These are phyloP conservation scores for Gonatopus flavifemur DNA, from an alignment of 1,140 invertebrate species.

Conservation along the genomic window DNA sequence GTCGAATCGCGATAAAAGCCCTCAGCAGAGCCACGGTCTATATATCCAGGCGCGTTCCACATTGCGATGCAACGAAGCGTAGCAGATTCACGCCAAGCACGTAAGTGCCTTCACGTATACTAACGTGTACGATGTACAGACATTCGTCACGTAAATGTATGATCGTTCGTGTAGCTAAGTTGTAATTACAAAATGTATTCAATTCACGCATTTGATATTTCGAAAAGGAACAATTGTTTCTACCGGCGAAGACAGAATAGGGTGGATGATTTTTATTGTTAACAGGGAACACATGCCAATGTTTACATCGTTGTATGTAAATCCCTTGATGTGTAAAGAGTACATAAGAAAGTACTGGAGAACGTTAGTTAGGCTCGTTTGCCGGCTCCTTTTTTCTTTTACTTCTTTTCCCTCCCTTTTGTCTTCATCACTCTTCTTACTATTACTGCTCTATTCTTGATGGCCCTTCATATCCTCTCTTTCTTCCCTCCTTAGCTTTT, in stretches of 20 bases:
- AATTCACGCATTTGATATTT: too few relatives aligned
- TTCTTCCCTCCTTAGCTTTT: constrained; percentile 3
- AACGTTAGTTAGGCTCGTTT: constrained; percentile 5
- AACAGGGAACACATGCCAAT: constrained; percentile 10
- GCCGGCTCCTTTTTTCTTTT: too few relatives aligned
- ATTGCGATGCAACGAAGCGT: constrained; percentile 18
- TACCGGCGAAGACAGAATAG: too few relatives aligned
- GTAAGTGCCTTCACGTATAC: constrained; percentile 17
- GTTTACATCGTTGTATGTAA: background rate
- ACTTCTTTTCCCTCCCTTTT: too few relatives aligned
- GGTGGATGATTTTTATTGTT: too few relatives aligned
- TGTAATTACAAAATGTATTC: too few relatives aligned
- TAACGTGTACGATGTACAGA: background rate
- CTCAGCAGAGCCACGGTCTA: constrained; percentile 1
- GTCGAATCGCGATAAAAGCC: constrained; percentile 22
- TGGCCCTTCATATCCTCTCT: constrained; percentile 17
- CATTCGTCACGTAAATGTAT: too few relatives aligned
- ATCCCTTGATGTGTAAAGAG: too few relatives aligned
- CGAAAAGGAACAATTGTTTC: too few relatives aligned
- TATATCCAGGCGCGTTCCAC: constrained; percentile 14
- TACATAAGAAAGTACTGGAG: constrained; percentile 11
- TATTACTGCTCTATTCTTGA: background rate
- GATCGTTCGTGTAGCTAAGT: too few relatives aligned
- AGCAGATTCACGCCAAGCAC: constrained; percentile 16
- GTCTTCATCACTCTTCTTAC: background rate